Evolutionary conservation across 2,113 vertebrate genomes (phyloP), one percentile per base, ranked within the genome.

Genomic region (Rhegmatorhina hoffmannsi): DNA sequence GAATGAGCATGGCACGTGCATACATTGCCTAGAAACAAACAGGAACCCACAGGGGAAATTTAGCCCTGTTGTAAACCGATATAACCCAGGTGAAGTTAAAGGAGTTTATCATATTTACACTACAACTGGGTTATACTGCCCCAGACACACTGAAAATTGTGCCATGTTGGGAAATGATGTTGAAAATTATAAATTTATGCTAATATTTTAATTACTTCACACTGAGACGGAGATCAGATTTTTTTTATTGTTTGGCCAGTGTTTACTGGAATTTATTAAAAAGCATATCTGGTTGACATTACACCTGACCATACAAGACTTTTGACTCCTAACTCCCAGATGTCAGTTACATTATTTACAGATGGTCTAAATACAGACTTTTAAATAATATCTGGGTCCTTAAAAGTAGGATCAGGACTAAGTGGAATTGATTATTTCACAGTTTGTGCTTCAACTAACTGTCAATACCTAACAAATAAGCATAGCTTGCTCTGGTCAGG

Each of bases 391-490:
- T 8, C 8, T 29, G 5, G 1, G 4, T 18, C 40, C 44, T 90
- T 92, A 70, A 86, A 81, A 60, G 19, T 33, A 34, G 44, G 11
- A 58, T 81, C 55, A 56, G 17, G 44, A 40, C 44, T 72, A 78
- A 85, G n/a, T 88, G 40, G 58, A 49, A 68, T 62, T 84, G 29
- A 31, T 78, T 56, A 78, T 91, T 86, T 43, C 38, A 58, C 53
- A 69, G 49, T 94, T 77, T 88, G 55, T 69, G 13, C 28, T 96
- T 94, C 79, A 87, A 21, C 34, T 90, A 50, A 74, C 76, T 93
- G 87, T 93, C 92, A 90, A 85, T 96, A 94, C 38, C 40, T 59
- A 56, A 68, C 14, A 90, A 88, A 46, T 64, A 89, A 92, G 40
- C 28, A 64, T 59, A 52, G n/a, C 72, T 97, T 94, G 34, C 63